These are phyloP conservation scores for Drosophila hamatofila DNA, from an alignment of 2,888 invertebrate genomes.

Conservation along the genomic window DNA sequence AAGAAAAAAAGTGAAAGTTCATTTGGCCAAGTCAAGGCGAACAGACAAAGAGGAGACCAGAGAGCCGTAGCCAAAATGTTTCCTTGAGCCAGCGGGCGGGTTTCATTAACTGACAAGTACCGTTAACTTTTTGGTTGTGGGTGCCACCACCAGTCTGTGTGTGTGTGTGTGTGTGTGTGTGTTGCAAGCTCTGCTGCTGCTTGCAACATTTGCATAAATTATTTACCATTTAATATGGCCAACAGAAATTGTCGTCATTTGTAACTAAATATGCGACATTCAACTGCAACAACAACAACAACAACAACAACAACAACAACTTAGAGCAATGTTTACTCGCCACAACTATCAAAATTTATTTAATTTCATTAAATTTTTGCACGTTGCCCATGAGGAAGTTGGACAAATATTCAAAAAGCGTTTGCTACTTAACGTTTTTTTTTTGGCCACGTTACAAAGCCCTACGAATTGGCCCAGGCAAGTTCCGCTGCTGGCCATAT, in stretches of 20 bases:
- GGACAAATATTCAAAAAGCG: conserved; percentile 49
- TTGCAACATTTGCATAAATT: conserved; percentile 80
- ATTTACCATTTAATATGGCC: conserved; percentile 78
- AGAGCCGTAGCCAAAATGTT: conserved; percentile 42
- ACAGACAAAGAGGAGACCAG: conserved; percentile 49
- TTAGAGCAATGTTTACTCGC: background rate
- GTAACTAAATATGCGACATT: conserved; percentile 75
- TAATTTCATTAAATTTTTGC: conserved; percentile 78
- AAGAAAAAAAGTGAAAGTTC: conserved; percentile 78
- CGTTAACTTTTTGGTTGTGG: conserved; percentile 28
- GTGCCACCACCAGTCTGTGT: conserved; percentile 26
- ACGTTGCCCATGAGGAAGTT: conserved; percentile 75
- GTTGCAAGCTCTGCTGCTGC: conserved; percentile 61
- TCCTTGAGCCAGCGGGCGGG: conserved; percentile 78
- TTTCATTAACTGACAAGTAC: conserved; percentile 71
- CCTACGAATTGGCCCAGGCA: conserved; percentile 50
- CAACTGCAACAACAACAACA: conserved; percentile 38
- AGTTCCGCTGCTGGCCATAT: conserved; percentile 36
- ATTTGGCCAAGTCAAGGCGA: conserved; percentile 77
- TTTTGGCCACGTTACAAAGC: conserved; percentile 49
- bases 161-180: too few relatives aligned
- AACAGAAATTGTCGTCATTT: conserved; percentile 76
- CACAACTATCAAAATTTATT: conserved; percentile 65
- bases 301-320: conserved; percentile 18
- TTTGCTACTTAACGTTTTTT: conserved; percentile 56